These are phyloP conservation scores for Muraenolepis orangiensis DNA, from an alignment of 2,797 vertebrate species.

Conservation along the genomic window DNA sequence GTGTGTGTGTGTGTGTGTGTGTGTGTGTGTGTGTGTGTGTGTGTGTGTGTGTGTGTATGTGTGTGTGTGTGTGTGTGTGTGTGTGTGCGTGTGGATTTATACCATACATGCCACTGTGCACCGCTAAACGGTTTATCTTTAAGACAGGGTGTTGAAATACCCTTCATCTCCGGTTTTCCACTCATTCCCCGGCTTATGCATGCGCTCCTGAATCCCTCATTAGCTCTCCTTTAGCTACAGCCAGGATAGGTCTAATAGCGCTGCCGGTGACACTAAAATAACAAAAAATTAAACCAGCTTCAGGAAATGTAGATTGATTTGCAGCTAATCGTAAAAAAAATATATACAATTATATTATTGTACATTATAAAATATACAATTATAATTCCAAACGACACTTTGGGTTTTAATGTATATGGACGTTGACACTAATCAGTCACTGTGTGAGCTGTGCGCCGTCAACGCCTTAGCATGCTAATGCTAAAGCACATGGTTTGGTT, in stretches of 20 bases:
- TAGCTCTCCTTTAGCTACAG: neutral
- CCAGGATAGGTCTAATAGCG: neutral
- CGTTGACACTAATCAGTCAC: neutral
- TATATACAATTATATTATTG: slow-evolving; percentile 1
- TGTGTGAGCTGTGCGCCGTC: neutral
- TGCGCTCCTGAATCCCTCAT: neutral
- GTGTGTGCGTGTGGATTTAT: slow-evolving; percentile 31
- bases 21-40: slow-evolving; percentile 3
- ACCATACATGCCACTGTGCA: slow-evolving; percentile 37
- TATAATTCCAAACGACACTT: neutral
- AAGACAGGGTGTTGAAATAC: slow-evolving; percentile 36
- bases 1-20: slow-evolving; percentile 1
- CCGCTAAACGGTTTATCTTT: slow-evolving; percentile 56
- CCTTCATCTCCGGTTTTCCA: neutral
- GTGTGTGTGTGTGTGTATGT: slow-evolving; percentile 6
- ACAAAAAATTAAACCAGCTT: neutral
- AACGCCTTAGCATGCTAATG: neutral
- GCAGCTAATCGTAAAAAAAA: slow-evolving; percentile 14
- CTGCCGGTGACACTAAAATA: neutral
- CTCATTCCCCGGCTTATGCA: slow-evolving; percentile 9
- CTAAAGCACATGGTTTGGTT: neutral
- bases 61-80: slow-evolving; percentile 2
- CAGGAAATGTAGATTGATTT: slow-evolving; percentile 40
- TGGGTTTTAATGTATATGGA: neutral
- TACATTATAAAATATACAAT: no score